phyloP scores from a whole-genome alignment of 1,140 invertebrate species.

The Cylas formicarius region DNA sequence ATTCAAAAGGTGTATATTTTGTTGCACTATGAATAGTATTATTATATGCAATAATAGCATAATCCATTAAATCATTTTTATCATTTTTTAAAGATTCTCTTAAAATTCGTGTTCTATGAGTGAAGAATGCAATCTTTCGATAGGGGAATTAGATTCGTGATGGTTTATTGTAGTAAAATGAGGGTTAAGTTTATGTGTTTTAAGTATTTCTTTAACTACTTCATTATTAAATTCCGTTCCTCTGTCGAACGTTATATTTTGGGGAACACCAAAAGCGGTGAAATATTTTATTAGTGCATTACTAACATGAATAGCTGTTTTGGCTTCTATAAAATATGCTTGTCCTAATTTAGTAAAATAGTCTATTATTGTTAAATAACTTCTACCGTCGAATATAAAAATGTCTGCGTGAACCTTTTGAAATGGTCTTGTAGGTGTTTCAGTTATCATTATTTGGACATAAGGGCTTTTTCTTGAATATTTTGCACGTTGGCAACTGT shows the following conservation, averaged over 20 bases:
- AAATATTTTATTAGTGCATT: constrained; percentile 24
- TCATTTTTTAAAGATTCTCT: constrained; percentile 10
- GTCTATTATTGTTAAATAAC: constrained; percentile 17
- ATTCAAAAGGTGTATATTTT: constrained; percentile 14
- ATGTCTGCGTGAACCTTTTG: constrained; percentile 15
- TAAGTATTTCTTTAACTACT: constrained; percentile 25
- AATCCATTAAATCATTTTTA: constrained; percentile 6
- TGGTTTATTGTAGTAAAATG: constrained; percentile 37
- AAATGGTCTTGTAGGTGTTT: constrained; percentile 15
- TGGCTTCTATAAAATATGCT: constrained; percentile 10
- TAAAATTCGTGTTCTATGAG: constrained; percentile 33
- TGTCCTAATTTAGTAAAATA: constrained; percentile 18
- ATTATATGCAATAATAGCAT: constrained; percentile 11
- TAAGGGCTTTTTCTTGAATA: too few relatives aligned
- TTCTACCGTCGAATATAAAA: constrained; percentile 12
- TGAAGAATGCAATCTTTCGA: constrained; percentile 28
- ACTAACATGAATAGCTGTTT: constrained; percentile 8
- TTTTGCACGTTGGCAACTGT: too few relatives aligned
- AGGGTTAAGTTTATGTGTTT: constrained; percentile 31
- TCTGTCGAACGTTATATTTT: constrained; percentile 23
- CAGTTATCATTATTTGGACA: too few relatives aligned
- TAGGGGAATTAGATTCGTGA: constrained; percentile 33
- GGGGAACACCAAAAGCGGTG: constrained; percentile 14
- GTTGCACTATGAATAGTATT: constrained; percentile 12
- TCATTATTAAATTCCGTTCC: constrained; percentile 29